Percentiles rank a stretch among this genome's conserved stretches.
Conservation (phyloP, 2,888 invertebrate species). For the Ophion costatus region DNA sequence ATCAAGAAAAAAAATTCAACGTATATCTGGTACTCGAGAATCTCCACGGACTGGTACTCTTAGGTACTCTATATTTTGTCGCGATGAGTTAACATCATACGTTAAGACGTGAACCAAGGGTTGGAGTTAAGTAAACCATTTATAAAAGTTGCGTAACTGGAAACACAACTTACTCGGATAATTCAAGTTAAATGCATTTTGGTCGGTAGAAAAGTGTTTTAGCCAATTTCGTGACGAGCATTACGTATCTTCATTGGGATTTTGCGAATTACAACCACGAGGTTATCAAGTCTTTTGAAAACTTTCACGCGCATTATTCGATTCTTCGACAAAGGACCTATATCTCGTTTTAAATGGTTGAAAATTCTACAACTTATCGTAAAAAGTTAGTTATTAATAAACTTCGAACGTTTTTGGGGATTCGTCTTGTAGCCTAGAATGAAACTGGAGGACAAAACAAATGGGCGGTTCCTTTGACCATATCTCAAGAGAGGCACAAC, state of each 20-base stretch:
- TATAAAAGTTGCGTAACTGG: background rate
- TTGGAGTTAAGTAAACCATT: background rate
- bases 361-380: background rate
- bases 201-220: constrained; percentile 16
- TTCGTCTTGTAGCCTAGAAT: constrained; percentile 25
- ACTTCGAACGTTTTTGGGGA: background rate
- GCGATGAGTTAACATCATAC: background rate
- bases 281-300: background rate
- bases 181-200: constrained; percentile 53
- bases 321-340: background rate
- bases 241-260: constrained; percentile 1
- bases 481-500: constrained; percentile 32
- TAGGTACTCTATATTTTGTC: background rate
- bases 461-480: constrained; percentile 29
- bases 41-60: background rate
- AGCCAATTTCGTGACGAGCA: constrained; percentile 24
- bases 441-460: constrained; percentile 54
- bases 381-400: background rate
- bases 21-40: background rate
- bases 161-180: constrained; percentile 24
- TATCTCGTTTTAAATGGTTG: background rate
- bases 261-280: constrained; percentile 5
- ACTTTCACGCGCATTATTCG: background rate
- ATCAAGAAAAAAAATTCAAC: constrained; percentile 66
- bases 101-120: background rate